Evolutionary conservation across 2,797 vertebrate genomes (phyloP).

Genomic region (Tokudaia muenninki): DNA sequence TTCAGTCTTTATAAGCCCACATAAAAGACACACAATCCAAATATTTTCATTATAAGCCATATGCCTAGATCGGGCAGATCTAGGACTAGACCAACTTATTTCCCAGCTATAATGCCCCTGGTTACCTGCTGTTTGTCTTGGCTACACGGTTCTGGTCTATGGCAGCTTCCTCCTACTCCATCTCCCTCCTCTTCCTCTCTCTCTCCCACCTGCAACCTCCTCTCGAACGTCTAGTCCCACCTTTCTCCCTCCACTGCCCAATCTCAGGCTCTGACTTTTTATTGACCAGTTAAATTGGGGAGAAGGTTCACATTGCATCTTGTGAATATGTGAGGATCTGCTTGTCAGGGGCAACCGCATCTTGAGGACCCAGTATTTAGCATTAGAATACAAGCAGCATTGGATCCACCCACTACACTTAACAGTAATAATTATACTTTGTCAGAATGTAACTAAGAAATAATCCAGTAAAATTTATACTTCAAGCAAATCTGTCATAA

Average conservation of each 20-base stretch:
- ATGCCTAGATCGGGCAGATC: not conserved
- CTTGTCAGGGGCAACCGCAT: not conserved
- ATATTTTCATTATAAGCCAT: not conserved
- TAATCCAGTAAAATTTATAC: not conserved
- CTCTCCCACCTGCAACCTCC: not conserved
- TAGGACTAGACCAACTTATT: not conserved
- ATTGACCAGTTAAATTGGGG: not conserved
- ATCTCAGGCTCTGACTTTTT: not conserved
- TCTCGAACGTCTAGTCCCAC: too few relatives aligned
- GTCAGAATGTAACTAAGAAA: not conserved
- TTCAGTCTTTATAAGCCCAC: not conserved
- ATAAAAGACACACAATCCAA: not conserved
- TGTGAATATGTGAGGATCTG: too few relatives aligned
- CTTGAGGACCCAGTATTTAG: not conserved
- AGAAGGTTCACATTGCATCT: not conserved
- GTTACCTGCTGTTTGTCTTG: not conserved
- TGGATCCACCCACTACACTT: not conserved
- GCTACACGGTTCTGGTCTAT: not conserved
- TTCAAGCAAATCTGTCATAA: not conserved
- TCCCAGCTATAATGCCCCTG: too few relatives aligned
- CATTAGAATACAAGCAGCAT: not conserved
- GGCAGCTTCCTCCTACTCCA: not conserved
- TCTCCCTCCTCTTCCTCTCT: not conserved
- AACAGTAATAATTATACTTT: not conserved
- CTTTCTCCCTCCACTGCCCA: not conserved